Conservation (phyloP, 1,140 invertebrate species). For the Physella acuta region DNA sequence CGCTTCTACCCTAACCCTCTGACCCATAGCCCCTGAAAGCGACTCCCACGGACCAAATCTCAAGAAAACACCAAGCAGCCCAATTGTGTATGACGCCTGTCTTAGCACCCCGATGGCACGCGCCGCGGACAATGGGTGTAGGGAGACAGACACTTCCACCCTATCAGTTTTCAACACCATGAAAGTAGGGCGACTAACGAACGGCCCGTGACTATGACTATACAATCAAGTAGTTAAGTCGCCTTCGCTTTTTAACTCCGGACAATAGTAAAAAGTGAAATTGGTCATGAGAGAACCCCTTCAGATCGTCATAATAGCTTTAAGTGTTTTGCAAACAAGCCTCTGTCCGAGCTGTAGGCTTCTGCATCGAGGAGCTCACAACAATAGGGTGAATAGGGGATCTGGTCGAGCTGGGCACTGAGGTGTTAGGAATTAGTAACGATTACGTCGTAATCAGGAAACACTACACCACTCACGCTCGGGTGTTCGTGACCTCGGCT, state of each 20-base stretch:
- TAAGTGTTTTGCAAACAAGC: conserved; percentile 18
- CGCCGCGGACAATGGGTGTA: background rate
- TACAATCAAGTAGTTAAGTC: background rate
- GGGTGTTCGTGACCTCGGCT: conserved; percentile 14
- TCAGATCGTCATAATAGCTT: conserved; percentile 18
- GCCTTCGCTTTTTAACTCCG: background rate
- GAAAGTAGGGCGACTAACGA: background rate
- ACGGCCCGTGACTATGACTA: conserved; percentile 13
- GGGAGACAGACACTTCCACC: background rate
- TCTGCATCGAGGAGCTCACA: background rate
- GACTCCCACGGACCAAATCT: background rate
- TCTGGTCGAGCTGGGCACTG: background rate
- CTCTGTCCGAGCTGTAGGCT: conserved; percentile 4
- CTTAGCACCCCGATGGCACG: background rate
- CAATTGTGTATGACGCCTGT: conserved; percentile 12
- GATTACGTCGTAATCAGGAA: conserved; percentile 12
- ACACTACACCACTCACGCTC: background rate
- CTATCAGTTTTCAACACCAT: conserved; percentile 7
- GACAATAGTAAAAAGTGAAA: conserved; percentile 17
- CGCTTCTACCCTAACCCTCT: background rate
- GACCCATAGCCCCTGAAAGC: no score
- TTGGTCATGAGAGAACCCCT: conserved; percentile 10
- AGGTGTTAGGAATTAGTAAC: conserved; percentile 15
- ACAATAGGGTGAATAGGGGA: conserved; percentile 3
- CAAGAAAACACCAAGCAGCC: conserved; percentile 17